These are phyloP conservation scores for Conus canariensis DNA, from an alignment of 2,888 invertebrate genomes.

Conservation along the genomic window DNA sequence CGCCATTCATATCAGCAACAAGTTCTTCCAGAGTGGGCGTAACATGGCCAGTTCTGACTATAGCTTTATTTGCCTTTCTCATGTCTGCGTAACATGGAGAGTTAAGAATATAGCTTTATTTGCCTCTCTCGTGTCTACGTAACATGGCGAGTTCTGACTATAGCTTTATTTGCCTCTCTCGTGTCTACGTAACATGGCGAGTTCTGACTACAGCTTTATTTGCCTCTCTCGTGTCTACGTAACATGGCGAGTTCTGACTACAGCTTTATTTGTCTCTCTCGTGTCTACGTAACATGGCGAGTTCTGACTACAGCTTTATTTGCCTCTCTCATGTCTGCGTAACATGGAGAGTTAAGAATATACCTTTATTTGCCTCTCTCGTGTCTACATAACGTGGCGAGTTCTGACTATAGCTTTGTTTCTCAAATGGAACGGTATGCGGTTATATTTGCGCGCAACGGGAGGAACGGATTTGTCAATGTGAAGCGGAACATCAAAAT, in stretches of 20 bases:
- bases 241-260: too few species aligned
- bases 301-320: too few species aligned
- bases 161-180: slow-evolving; percentile 45
- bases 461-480: background rate
- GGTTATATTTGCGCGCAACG: background rate
- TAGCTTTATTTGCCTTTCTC: slow-evolving; percentile 44
- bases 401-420: background rate
- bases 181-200: too few species aligned
- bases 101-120: too few species aligned
- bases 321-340: background rate
- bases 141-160: slow-evolving; percentile 54
- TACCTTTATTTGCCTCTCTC: slow-evolving; percentile 44
- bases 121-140: background rate
- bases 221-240: too few species aligned
- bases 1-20: slow-evolving; percentile 52
- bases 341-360: slow-evolving; percentile 52
- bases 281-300: too few species aligned
- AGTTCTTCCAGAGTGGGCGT: slow-evolving; percentile 54
- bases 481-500: background rate
- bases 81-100: too few species aligned
- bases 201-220: too few species aligned
- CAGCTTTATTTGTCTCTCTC: too few species aligned
- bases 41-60: slow-evolving; percentile 54
- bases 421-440: background rate
- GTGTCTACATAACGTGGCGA: too few species aligned